Percentiles rank a stretch among this genome's conserved stretches.
These are phyloP conservation scores for Silurus asotus DNA, from an alignment of 2,113 vertebrate genomes.

Conservation along the genomic window DNA sequence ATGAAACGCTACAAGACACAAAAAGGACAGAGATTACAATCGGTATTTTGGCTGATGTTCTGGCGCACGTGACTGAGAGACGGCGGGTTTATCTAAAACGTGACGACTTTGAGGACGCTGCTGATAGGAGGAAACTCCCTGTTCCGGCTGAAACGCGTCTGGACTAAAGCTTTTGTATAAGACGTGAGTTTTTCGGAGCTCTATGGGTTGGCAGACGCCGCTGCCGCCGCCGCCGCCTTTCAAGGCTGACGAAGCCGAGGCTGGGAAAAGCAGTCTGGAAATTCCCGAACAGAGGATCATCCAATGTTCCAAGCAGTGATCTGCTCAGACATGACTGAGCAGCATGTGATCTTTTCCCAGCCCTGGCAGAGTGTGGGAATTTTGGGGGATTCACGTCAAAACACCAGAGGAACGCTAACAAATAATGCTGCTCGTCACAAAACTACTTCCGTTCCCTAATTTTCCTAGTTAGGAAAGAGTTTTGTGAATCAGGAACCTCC, in stretches of 20 bases:
- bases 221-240: neutral
- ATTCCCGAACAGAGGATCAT: constrained; percentile 34
- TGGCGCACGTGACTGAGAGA: neutral
- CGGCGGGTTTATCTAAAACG: neutral
- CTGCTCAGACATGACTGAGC: constrained; percentile 21
- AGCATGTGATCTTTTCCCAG: neutral
- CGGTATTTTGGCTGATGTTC: neutral
- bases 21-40: constrained; percentile 17
- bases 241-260: neutral
- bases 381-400: neutral
- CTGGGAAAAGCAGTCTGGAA: constrained; percentile 29
- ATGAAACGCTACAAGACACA: constrained; percentile 82
- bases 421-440: neutral
- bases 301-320: neutral
- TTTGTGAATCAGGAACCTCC: neutral
- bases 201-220: neutral
- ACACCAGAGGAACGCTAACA: neutral
- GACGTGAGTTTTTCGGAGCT: constrained; percentile 25
- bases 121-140: constrained; percentile 5
- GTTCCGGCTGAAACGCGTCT: constrained; percentile 1
- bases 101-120: neutral
- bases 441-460: neutral
- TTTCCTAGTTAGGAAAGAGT: neutral
- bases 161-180: constrained; percentile 6
- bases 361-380: neutral